These are phyloP conservation scores for Syngnathus acus DNA, from an alignment of 2,797 vertebrate species.

Conservation along the genomic window DNA sequence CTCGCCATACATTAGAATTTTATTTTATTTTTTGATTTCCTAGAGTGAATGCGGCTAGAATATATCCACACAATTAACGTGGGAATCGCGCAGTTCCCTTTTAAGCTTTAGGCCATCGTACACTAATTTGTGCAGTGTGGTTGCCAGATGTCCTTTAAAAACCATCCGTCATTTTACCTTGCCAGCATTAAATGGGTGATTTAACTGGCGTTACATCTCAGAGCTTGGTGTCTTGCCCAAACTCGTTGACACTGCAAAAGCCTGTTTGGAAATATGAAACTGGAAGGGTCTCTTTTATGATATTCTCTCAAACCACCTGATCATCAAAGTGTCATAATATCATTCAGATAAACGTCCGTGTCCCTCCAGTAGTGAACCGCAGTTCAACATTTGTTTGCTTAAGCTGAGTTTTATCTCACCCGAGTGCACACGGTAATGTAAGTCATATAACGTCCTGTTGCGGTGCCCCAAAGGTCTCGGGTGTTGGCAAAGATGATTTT, in stretches of 20 bases:
- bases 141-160: constrained; percentile 6
- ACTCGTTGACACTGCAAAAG: not conserved
- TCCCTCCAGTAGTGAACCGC: not conserved
- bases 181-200: constrained; percentile 3
- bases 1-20: not conserved
- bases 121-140: not conserved
- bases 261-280: constrained; percentile 1
- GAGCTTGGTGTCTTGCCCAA: not conserved
- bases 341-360: not conserved
- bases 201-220: constrained; percentile 1
- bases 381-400: constrained; percentile 9
- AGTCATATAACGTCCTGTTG: constrained; percentile 5
- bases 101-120: constrained; percentile 3
- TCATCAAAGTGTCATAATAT: constrained; percentile 7
- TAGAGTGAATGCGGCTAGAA: not conserved
- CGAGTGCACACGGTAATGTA: not conserved
- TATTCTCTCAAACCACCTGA: constrained; percentile 6
- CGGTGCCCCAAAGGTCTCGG: not conserved
- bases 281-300: constrained; percentile 3
- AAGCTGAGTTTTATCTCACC: constrained; percentile 3
- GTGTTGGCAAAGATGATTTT: constrained; percentile 3
- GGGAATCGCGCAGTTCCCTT: not conserved
- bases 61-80: not conserved
- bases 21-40: not conserved
- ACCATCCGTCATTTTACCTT: not conserved